A percentile compares a stretch with the other conserved stretches of the same genome.
Conservation (phyloP, 2,797 vertebrate genomes). For the Cyprinodon diabolis region DNA sequence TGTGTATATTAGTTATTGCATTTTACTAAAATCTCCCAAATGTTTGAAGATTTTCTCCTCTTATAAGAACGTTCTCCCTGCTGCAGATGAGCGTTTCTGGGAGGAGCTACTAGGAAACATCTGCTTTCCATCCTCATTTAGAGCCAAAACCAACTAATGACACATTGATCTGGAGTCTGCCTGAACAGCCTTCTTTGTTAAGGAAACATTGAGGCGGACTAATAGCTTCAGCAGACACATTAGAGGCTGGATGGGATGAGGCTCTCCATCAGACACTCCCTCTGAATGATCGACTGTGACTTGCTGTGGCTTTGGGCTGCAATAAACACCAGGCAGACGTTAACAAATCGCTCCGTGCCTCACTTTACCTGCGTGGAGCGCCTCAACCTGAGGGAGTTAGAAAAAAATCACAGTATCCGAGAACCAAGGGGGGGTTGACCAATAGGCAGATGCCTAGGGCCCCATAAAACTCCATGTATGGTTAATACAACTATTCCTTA, state of each 20-base stretch:
- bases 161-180: neutral
- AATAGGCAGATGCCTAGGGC: too few species aligned
- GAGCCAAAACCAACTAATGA: conserved; percentile 1
- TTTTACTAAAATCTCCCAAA: neutral
- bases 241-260: conserved; percentile 47
- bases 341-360: conserved; percentile 40
- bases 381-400: conserved; percentile 3
- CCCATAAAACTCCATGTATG: too few species aligned
- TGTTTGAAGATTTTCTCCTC: neutral
- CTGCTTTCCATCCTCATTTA: neutral
- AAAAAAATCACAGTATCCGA: too few species aligned
- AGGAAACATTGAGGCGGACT: conserved; percentile 57
- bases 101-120: neutral
- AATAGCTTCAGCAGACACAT: conserved; percentile 51
- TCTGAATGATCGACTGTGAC: conserved; percentile 39
- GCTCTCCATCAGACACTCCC: conserved; percentile 44
- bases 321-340: conserved; percentile 47
- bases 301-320: conserved; percentile 26
- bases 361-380: conserved; percentile 15
- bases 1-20: neutral
- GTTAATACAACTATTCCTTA: too few species aligned
- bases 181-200: conserved; percentile 32
- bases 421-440: too few species aligned
- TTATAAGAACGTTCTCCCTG: neutral
- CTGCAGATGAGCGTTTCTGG: neutral